phyloP scores from a whole-genome alignment of 37 sponge, comb jelly and placozoan species.

The Axinella damicornis region DNA sequence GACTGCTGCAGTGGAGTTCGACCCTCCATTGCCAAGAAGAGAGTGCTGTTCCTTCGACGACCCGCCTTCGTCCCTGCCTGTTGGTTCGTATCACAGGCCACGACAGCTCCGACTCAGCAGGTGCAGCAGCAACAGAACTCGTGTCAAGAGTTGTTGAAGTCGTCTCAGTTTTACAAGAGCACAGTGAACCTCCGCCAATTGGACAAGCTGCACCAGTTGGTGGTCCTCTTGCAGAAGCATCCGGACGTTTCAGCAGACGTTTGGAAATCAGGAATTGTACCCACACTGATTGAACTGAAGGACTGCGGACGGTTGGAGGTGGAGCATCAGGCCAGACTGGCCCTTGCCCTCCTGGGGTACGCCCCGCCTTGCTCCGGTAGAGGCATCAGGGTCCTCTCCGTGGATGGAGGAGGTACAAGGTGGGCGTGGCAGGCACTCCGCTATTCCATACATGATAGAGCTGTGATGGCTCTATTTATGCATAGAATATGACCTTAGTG shows the following conservation, averaged over 20 bases:
- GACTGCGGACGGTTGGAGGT: conserved; percentile 33
- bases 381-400: conserved; percentile 75
- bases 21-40: too few species aligned
- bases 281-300: conserved; percentile 24
- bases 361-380: conserved; percentile 38
- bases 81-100: too few species aligned
- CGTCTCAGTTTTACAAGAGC: too few species aligned
- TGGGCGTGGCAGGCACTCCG: conserved; percentile 1
- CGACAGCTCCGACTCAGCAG: too few species aligned
- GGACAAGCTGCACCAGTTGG: conserved; percentile 37
- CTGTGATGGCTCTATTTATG: too few species aligned
- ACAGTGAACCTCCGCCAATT: conserved; percentile 16
- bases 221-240: background rate
- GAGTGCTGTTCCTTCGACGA: too few species aligned
- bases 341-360: conserved; percentile 67
- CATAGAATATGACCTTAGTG: too few species aligned
- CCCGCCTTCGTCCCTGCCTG: too few species aligned
- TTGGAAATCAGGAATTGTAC: conserved; percentile 41
- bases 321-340: conserved; percentile 48
- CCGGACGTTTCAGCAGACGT: conserved; percentile 1
- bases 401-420: conserved; percentile 91
- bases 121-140: background rate
- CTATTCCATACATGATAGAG: too few species aligned
- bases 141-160: background rate
- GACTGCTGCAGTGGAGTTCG: too few species aligned